Base-by-base conservation (phyloP, 1,140 invertebrate species). In the Caenorhabditis tropicalis region DNA sequence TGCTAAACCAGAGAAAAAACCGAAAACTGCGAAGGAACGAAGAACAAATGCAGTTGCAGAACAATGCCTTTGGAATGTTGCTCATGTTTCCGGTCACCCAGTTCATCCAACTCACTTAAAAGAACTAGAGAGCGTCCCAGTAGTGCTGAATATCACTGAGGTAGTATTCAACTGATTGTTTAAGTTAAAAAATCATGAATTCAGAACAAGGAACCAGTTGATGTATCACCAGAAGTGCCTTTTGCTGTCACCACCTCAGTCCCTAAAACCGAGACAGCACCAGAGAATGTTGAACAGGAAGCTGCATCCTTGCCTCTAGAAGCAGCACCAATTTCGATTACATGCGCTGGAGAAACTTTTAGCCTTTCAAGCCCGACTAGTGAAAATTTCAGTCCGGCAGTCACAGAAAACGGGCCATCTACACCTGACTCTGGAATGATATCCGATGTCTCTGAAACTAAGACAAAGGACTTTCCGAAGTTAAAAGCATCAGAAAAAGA, bases 371-470 rank as follows among this genome's bases (percentile, higher is more conserved):
- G 10, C 7, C n/a, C 65, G 9, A n/a, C n/a, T 19, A 10, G 7
- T 10, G 24, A 24, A 12, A 15, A 19, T 16, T 15, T 33, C n/a
- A 65, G 58, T 24, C 21, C 65, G 43, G 65, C n/a, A 9, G 43
- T 39, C 21, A 74, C 27, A 7, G 36, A 74, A 24, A 21, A 43
- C 19, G 7, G 65, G 2, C 36, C 36, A 10, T 21, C n/a, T 24
- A 21, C 65, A 6, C 65, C 65, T 1, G 65, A 74, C 24, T 74
- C 65, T 43, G 65, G 65, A 74, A 74, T 74, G 36, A 46, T 43
- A 10, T 74, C 36, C 5, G 65, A 74, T 9, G 24, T 74, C 15
- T 43, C 36, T 10, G 65, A 74, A 24, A 12, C 21, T 36, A 74
- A 74, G 21, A 4, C 7, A 10, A 15, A 16, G 3, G 36, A 39